These are phyloP conservation scores for Todus mexicanus DNA, from an alignment of 2,797 vertebrate species.

Conservation along the genomic window DNA sequence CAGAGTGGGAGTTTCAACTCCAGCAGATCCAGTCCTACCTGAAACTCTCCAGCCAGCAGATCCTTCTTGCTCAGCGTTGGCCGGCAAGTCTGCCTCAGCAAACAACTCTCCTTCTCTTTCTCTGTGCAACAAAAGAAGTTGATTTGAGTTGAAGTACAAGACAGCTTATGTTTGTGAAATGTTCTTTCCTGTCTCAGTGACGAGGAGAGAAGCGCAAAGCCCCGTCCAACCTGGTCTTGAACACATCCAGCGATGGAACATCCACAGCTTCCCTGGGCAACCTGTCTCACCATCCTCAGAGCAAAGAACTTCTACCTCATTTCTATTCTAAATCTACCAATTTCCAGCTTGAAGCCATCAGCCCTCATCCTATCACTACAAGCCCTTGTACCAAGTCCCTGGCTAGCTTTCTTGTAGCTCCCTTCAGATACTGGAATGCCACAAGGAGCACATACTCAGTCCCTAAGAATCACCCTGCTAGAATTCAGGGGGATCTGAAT, in stretches of 20 bases:
- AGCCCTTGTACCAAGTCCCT: no score
- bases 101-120: neutral
- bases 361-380: no score
- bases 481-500: neutral
- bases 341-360: no score
- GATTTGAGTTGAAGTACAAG: neutral
- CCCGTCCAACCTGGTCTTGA: no score
- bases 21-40: neutral
- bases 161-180: neutral
- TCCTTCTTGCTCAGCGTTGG: neutral
- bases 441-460: no score
- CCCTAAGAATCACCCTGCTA: neutral
- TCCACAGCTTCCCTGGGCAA: no score
- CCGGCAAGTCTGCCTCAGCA: neutral
- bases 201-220: neutral
- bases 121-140: neutral
- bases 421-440: no score
- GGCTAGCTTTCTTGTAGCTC: no score
- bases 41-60: neutral
- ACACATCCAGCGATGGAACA: no score
- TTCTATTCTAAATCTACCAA: no score
- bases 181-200: neutral
- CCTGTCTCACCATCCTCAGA: no score
- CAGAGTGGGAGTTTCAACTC: neutral
- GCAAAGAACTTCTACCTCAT: no score